Base-by-base conservation (phyloP, 2,797 vertebrate species). In the Cyclura pinguis region DNA sequence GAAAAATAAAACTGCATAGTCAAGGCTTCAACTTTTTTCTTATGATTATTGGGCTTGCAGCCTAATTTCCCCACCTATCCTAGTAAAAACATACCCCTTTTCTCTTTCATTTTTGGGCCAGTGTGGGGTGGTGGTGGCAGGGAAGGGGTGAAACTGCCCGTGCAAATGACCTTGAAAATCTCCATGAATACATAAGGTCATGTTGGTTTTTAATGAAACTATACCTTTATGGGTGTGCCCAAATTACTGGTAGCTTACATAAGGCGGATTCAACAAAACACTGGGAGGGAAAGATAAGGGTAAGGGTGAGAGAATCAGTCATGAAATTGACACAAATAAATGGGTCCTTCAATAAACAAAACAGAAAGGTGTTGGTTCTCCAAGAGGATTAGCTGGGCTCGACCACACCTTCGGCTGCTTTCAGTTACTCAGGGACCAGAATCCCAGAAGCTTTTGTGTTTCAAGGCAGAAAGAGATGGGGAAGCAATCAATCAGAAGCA, bases 161-260 rank as follows among this genome's bases (percentile, higher is more conserved):
- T 47, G 77, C 72, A 86, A 67, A 59, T 55, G 89, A 74, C 89
- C n/a, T 3, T 47, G 42, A 85, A 90, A 74, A 18, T 50, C 22
- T 2, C 8, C 67, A 18, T 64, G 64, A 87, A 9, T 64, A 32
- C 22, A 62, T 0, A 0, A 50, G 2, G 2, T n/a, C 27, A 77
- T 90, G 12, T 1, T 69, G 90, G 73, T 57, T 80, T 73, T 47
- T 86, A 77, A 22, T 29, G 80, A 59, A 13, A n/a, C 9, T 13
- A 4, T 69, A 27, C 20, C 35, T 0, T 5, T 78, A 74, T 0
- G 4, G 74, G 80, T 29, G 4, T 1, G n/a, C 4, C n/a, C 89
- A 74, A 35, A 20, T 0, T 22, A 20, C 35, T 55, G 0, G 0
- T 47, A 13, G 74, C n/a, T 87, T 92, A 78, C 52, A 47, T 74